These are phyloP conservation scores for Ambastaia sidthimunki DNA, from an alignment of 2,797 vertebrate species.

Conservation along the genomic window DNA sequence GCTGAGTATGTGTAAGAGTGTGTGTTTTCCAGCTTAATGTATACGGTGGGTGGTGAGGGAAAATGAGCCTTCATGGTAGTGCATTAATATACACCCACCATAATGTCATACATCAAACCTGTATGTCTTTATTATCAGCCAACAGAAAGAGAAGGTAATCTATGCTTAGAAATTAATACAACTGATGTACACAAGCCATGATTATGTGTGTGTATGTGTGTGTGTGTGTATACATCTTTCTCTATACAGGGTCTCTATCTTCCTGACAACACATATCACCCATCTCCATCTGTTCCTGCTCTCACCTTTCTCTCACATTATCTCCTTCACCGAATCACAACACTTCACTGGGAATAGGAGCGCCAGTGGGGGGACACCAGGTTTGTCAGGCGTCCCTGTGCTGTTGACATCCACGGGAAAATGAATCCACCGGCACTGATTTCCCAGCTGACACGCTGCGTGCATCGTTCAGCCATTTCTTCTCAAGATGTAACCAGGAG, in stretches of 20 bases:
- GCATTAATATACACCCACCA: slow-evolving; percentile 34
- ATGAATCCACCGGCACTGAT: slow-evolving; percentile 71
- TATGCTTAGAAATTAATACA: slow-evolving; percentile 6
- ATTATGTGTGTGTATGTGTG: slow-evolving; percentile 1
- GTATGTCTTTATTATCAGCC: slow-evolving; percentile 17
- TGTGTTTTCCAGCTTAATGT: slow-evolving; percentile 35
- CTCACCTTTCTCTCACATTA: slow-evolving; percentile 72
- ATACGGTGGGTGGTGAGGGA: slow-evolving; percentile 33
- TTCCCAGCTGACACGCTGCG: slow-evolving; percentile 72
- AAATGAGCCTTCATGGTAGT: slow-evolving; percentile 27
- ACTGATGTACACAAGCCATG: neutral
- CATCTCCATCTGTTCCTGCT: slow-evolving; percentile 79
- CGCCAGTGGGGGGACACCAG: slow-evolving; percentile 69
- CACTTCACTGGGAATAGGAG: slow-evolving; percentile 68
- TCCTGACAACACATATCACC: slow-evolving; percentile 57
- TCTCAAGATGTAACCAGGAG: slow-evolving; percentile 58
- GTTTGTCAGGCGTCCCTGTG: slow-evolving; percentile 68
- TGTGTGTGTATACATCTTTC: slow-evolving; percentile 22
- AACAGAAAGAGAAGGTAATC: neutral
- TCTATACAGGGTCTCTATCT: slow-evolving; percentile 49
- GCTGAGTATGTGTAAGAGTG: neutral
- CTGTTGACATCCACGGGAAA: slow-evolving; percentile 69
- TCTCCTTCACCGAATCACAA: slow-evolving; percentile 53
- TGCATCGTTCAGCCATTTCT: slow-evolving; percentile 70
- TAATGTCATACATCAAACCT: slow-evolving; percentile 16